Evolutionary conservation across 2,797 vertebrate genomes (phyloP).

Genomic region (Smutsia temminckii): DNA sequence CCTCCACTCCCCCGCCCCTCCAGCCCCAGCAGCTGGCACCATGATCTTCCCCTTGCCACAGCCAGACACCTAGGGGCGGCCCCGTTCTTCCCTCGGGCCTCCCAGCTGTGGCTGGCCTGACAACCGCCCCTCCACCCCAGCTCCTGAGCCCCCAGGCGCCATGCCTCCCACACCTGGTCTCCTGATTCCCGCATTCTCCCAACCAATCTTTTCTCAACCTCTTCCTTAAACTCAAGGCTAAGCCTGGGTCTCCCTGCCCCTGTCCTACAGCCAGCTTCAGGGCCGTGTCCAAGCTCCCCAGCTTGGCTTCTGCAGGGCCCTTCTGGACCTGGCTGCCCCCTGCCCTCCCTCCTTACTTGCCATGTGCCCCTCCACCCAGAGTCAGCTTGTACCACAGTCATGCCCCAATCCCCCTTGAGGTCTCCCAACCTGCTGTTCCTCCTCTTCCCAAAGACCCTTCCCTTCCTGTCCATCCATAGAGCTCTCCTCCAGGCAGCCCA

Average conservation of each 20-base stretch:
- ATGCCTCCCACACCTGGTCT: no score
- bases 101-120: not conserved
- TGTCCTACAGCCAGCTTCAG: not conserved
- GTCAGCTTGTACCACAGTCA: not conserved
- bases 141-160: not conserved
- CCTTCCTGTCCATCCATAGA: not conserved
- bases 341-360: not conserved
- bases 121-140: not conserved
- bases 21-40: not conserved
- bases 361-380: not conserved
- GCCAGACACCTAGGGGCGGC: not conserved
- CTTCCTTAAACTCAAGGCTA: not conserved
- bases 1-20: not conserved
- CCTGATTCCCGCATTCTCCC: no score
- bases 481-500: not conserved
- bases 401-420: not conserved
- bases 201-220: not conserved
- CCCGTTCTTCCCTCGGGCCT: not conserved
- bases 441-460: not conserved
- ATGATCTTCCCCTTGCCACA: accelerated
- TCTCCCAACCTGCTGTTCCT: not conserved
- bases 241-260: not conserved
- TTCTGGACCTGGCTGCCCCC: not conserved
- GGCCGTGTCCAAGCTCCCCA: not conserved
- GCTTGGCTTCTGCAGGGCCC: not conserved